phyloP scores from a whole-genome alignment of 92 coral and sea anemone genomes.

The Epizoanthus fatuus region DNA sequence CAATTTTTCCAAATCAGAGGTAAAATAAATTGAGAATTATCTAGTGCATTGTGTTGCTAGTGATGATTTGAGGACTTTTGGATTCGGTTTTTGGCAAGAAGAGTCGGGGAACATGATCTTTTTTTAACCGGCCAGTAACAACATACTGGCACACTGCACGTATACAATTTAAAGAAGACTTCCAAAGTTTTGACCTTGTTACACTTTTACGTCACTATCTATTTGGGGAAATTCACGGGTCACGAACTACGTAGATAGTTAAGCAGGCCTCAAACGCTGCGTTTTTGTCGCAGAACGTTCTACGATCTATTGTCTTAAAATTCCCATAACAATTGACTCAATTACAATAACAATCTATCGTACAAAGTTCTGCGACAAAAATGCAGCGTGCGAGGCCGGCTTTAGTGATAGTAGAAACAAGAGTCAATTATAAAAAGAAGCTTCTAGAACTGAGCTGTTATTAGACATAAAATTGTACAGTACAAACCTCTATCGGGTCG shows the following conservation, averaged over 20 bases:
- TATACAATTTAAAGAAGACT: too few relatives aligned
- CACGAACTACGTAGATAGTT: background rate
- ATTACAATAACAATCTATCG: background rate
- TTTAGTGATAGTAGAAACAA: too few relatives aligned
- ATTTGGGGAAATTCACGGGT: background rate
- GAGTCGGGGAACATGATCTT: too few relatives aligned
- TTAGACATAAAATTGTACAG: background rate
- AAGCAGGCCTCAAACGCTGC: too few relatives aligned
- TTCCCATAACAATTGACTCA: background rate
- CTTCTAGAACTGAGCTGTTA: background rate
- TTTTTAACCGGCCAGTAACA: too few relatives aligned
- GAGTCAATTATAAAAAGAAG: background rate
- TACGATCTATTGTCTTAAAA: background rate
- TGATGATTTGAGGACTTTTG: too few relatives aligned
- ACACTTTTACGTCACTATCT: background rate
- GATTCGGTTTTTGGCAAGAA: background rate
- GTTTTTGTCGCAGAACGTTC: background rate
- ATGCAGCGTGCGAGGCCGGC: too few relatives aligned
- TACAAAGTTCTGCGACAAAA: too few relatives aligned
- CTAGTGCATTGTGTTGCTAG: too few relatives aligned
- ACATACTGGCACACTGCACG: too few relatives aligned
- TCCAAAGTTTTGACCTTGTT: background rate
- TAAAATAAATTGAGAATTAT: too few relatives aligned
- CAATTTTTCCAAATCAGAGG: too few relatives aligned
- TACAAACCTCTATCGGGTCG: constrained; percentile 50